Percentiles rank a stretch among this genome's conserved stretches.
These are phyloP conservation scores for Miichthys miiuy DNA, from an alignment of 2,797 vertebrate species.

Conservation along the genomic window DNA sequence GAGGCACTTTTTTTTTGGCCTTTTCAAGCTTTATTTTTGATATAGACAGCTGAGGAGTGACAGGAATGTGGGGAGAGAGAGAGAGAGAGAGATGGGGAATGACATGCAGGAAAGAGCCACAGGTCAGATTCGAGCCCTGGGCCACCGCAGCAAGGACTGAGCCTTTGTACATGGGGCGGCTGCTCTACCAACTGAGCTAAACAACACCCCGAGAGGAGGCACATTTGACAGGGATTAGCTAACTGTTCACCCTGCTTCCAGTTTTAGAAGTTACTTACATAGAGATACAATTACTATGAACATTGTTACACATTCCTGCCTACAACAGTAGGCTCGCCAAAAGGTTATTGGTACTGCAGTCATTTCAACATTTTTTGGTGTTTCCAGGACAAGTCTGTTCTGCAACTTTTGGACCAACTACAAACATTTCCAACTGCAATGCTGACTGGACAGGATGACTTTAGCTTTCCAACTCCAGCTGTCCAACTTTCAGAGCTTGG, in stretches of 20 bases:
- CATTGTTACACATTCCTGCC: background rate
- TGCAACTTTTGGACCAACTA: background rate
- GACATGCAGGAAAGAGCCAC: too few relatives aligned
- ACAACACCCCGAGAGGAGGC: background rate
- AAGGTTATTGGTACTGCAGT: background rate
- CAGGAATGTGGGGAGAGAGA: too few relatives aligned
- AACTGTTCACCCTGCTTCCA: background rate
- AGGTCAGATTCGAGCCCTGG: too few relatives aligned
- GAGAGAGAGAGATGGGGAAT: too few relatives aligned
- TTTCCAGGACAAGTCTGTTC: background rate
- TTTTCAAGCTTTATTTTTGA: too few relatives aligned
- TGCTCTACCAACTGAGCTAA: too few relatives aligned
- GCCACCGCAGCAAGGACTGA: too few relatives aligned
- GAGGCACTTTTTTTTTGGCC: too few relatives aligned
- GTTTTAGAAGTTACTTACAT: background rate
- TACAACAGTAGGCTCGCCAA: too few relatives aligned
- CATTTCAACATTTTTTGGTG: background rate
- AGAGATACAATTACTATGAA: background rate
- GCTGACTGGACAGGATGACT: constrained; percentile 11
- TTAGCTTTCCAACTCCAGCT: constrained; percentile 6
- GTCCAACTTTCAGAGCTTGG: constrained; percentile 18
- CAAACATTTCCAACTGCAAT: background rate
- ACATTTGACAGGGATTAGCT: background rate
- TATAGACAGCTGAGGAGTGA: too few relatives aligned
- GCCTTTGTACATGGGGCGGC: too few relatives aligned